These are phyloP conservation scores for Rostratula benghalensis DNA, from an alignment of 2,113 vertebrate species.

Conservation along the genomic window DNA sequence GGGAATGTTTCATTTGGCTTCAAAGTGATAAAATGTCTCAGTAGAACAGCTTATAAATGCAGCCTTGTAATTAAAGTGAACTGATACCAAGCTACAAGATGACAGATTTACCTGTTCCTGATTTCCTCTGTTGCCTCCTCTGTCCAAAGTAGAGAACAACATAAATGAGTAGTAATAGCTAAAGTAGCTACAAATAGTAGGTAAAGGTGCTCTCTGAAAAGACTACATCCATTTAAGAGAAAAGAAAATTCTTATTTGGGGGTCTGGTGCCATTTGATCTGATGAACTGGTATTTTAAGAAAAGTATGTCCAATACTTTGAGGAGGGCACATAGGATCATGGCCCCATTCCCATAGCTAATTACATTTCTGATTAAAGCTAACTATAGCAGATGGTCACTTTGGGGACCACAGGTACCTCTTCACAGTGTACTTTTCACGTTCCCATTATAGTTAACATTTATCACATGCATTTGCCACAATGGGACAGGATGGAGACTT, in stretches of 20 bases:
- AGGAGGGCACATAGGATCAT: not conserved
- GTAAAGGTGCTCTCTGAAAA: not conserved
- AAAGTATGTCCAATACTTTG: not conserved
- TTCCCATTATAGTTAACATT: not conserved
- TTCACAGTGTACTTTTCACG: not conserved
- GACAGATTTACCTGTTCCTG: not conserved
- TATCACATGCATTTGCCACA: not conserved
- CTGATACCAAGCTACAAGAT: not conserved
- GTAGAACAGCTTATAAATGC: slow-evolving; percentile 13
- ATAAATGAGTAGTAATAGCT: not conserved
- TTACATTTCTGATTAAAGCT: not conserved
- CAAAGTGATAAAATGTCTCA: slow-evolving; percentile 35
- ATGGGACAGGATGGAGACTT: not conserved
- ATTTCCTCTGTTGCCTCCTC: not conserved
- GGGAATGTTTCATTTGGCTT: slow-evolving; percentile 13
- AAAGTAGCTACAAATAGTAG: not conserved
- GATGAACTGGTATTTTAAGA: not conserved
- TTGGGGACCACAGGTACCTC: not conserved
- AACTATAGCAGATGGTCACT: not conserved
- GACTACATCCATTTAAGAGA: not conserved
- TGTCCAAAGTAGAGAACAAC: not conserved
- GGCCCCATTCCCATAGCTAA: not conserved
- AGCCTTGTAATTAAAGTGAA: slow-evolving; percentile 32
- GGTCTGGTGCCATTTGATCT: not conserved
- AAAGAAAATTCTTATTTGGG: not conserved